A percentile compares a stretch with the other conserved stretches of the same genome.
Evolutionary conservation across 2,888 invertebrate genomes (phyloP).

Genomic region (Synanthedon andrenaeformis): DNA sequence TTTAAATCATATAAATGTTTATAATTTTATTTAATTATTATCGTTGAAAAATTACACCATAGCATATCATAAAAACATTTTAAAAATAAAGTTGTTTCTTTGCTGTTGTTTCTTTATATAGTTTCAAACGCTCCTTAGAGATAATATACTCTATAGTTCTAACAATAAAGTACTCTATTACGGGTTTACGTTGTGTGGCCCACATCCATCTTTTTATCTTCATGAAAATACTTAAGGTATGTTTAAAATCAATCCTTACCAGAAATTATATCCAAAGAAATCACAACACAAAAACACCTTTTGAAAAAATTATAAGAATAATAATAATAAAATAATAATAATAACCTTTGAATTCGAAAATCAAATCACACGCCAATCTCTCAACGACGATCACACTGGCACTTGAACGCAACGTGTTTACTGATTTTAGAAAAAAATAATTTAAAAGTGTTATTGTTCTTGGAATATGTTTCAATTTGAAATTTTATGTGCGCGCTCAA

Average conservation of each 20-base stretch:
- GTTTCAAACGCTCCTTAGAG: too few relatives aligned
- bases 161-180: too few relatives aligned
- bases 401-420: constrained; percentile 61
- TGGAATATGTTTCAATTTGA: constrained; percentile 13
- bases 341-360: constrained; percentile 63
- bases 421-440: constrained; percentile 12
- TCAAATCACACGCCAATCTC: constrained; percentile 61
- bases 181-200: too few relatives aligned
- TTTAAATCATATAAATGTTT: too few relatives aligned
- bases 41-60: too few relatives aligned
- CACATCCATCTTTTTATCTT: too few relatives aligned
- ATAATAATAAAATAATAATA: constrained; percentile 24
- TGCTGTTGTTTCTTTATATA: too few relatives aligned
- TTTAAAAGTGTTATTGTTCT: constrained; percentile 2
- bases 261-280: constrained; percentile 7
- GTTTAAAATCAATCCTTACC: not conserved
- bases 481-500: constrained; percentile 31
- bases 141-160: too few relatives aligned
- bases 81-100: too few relatives aligned
- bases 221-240: too few relatives aligned
- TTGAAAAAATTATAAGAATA: not conserved
- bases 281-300: constrained; percentile 20
- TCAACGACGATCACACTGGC: constrained; percentile 60
- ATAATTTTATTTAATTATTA: too few relatives aligned
- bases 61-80: too few relatives aligned